Evolutionary conservation across 2,888 invertebrate species (phyloP), one percentile per base, ranked within the genome.

Genomic region (Caenorhabditis panamensis): DNA sequence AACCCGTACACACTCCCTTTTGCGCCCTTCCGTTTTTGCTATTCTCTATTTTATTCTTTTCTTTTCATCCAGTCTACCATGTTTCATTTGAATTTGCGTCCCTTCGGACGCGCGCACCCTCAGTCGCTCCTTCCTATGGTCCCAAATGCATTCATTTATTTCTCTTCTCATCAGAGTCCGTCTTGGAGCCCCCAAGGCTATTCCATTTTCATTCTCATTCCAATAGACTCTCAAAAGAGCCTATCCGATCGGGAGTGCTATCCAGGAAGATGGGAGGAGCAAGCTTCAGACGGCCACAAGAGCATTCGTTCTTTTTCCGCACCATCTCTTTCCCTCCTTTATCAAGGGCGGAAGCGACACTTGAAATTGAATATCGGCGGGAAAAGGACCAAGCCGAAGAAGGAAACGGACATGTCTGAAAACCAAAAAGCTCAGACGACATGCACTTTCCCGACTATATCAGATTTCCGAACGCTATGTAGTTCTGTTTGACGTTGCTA

Each of bases 131-230:
- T 18, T 47, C 47, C 47, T 9, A 2, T n/a, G 18, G 47, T 18
- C 13, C 64, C 61, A 75, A 75, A 66, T 75, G 75, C 66, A 75
- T 75, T 75, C 75, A 75, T 75, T 75, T 66, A 75, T 66, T 75
- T 75, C 37, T 51, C 36, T 20, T 54, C 47, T 62, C 47, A 47
- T 47, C 44, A 66, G 53, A 67, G 56, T 59, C 68, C 59, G 22
- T 22, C n/a, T 47, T 31, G 26, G 54, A 26, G 24, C 26, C 54
- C 59, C 51, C 26, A 20, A 37, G 51, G 61, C 62, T 49, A 54
- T 63, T 72, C 73, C 75, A 66, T 75, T 75, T 75, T 75, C 75
- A 75, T 75, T 75, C 75, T 67, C 75, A 75, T 75, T 75, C 75
- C 75, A 61, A 66, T 75, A 75, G 61, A 75, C 75, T 67, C 66